Evolutionary conservation across 2,797 vertebrate genomes (phyloP).

Genomic region (Limnodromus scolopaceus): DNA sequence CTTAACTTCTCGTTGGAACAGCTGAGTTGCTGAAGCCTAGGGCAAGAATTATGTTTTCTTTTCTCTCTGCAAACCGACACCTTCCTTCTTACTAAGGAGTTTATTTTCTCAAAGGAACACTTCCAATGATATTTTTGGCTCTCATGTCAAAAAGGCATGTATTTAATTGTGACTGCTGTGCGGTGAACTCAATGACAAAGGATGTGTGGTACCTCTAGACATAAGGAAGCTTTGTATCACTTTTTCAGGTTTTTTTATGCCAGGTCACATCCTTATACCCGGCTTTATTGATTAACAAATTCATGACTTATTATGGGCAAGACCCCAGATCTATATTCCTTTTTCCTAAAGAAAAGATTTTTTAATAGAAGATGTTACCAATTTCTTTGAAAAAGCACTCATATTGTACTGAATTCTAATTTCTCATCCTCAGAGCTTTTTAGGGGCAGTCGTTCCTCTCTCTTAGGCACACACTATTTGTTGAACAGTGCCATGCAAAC

Average conservation of each 20-base stretch:
- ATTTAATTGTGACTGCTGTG: background rate
- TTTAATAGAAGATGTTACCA: background rate
- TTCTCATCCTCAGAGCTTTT: background rate
- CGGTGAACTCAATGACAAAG: background rate
- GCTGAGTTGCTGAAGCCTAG: background rate
- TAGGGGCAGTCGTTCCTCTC: background rate
- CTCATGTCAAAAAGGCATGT: background rate
- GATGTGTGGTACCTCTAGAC: rapidly evolving
- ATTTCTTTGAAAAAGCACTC: background rate
- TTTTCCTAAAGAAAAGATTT: background rate
- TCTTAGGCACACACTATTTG: background rate
- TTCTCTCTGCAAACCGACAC: background rate
- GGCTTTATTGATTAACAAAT: background rate
- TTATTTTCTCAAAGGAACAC: background rate
- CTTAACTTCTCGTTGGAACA: background rate
- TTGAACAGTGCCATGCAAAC: background rate
- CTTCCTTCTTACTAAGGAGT: background rate
- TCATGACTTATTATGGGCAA: background rate
- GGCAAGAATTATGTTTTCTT: background rate
- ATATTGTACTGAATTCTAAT: background rate
- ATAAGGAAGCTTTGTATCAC: background rate
- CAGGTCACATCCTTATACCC: background rate
- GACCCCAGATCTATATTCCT: background rate
- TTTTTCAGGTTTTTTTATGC: background rate
- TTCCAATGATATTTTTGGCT: background rate